Evolutionary conservation across 2,797 vertebrate species (phyloP).

Genomic region (Miichthys miiuy): DNA sequence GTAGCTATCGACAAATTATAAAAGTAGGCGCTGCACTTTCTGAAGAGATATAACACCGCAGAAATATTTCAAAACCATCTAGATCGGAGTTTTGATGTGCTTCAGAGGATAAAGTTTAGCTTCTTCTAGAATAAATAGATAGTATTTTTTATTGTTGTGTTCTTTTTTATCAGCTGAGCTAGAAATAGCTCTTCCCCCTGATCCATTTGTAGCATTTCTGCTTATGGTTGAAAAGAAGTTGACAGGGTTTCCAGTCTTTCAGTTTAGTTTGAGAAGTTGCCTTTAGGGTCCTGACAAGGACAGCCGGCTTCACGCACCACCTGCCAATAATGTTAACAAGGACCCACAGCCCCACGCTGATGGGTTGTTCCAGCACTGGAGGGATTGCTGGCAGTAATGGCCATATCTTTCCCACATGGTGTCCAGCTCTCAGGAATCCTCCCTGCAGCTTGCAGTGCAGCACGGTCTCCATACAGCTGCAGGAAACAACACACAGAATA

Average conservation of each 20-base stretch:
- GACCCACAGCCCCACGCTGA: conserved; percentile 63
- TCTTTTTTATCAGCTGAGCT: conserved; percentile 3
- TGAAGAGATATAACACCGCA: background rate
- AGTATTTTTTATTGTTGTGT: background rate
- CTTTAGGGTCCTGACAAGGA: conserved; percentile 73
- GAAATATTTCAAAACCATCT: background rate
- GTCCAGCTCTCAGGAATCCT: conserved; percentile 73
- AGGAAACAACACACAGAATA: conserved; percentile 45
- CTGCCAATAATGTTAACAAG: conserved; percentile 83
- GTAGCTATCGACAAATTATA: background rate
- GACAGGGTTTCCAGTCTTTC: conserved; percentile 59
- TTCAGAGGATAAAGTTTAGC: background rate
- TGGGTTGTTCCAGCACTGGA: conserved; percentile 64
- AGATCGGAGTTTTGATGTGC: background rate
- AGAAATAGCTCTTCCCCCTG: background rate
- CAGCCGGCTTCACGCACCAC: conserved; percentile 80
- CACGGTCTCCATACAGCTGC: conserved; percentile 42
- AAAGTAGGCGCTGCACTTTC: background rate
- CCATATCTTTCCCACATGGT: conserved; percentile 76
- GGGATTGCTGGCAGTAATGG: conserved; percentile 73
- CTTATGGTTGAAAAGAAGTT: conserved; percentile 55
- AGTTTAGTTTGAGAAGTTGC: conserved; percentile 70
- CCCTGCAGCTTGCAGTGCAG: conserved; percentile 58
- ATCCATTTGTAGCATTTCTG: conserved; percentile 18
- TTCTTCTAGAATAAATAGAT: background rate